Base-by-base conservation (phyloP, 1,140 invertebrate genomes). In the Episyrphus balteatus region DNA sequence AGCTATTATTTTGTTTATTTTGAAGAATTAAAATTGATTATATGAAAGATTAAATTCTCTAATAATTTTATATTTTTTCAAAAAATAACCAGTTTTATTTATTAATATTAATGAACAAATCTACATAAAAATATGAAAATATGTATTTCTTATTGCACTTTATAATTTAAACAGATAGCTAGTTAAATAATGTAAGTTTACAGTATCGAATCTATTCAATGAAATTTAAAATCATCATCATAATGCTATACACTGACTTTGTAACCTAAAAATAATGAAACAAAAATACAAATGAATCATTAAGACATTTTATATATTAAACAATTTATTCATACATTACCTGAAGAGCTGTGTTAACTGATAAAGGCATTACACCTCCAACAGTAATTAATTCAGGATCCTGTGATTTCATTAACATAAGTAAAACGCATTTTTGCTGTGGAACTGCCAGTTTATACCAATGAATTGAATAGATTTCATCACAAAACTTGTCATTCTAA, bases 171-270 rank as follows among this genome's bases (percentile, higher is more conserved):
- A n/a, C n/a, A n/a, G n/a, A n/a, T n/a, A n/a, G n/a, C n/a, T n/a
- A n/a, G n/a, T n/a, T n/a, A n/a, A n/a, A n/a, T n/a, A n/a, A n/a
- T n/a, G n/a, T n/a, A n/a, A n/a, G n/a, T n/a, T n/a, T n/a, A n/a
- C n/a, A n/a, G n/a, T n/a, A n/a, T n/a, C n/a, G n/a, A n/a, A 17
- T 42, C 13, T 42, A 42, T 17, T n/a, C 18, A 36, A 60, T 33
- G 48, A 61, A 58, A 18, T 54, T 48, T 21, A 57, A 34, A 55
- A 61, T 55, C 53, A 59, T 58, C 52, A 56, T 61, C 42, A 52
- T 54, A 19, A 56, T 59, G 42, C 52, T 59, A 39, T 61, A 63
- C 53, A 63, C 54, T 37, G 32, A 52, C 44, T 54, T 57, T n/a
- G 54, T 49, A 38, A 59, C 51, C 52, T 59, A 33, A 19, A 31